These are phyloP conservation scores for Monochamus saltuarius DNA, from an alignment of 1,140 invertebrate species.

Conservation along the genomic window DNA sequence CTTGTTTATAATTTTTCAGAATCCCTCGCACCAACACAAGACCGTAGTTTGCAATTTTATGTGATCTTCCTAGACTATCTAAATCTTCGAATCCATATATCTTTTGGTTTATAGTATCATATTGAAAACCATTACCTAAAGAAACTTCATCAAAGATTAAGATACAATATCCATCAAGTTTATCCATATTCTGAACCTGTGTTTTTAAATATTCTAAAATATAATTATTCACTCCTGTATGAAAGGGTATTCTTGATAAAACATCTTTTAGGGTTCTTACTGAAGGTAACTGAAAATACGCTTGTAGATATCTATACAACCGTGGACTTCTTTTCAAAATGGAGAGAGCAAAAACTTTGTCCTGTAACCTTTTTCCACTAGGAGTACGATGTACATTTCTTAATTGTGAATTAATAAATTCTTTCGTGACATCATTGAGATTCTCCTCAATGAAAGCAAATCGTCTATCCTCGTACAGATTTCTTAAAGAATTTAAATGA, in stretches of 20 bases:
- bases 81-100: slow-evolving; percentile 44
- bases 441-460: slow-evolving; percentile 1
- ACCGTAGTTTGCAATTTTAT: slow-evolving; percentile 16
- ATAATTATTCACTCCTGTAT: slow-evolving; percentile 15
- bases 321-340: slow-evolving; percentile 24
- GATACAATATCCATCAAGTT: slow-evolving; percentile 7
- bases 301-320: slow-evolving; percentile 20
- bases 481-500: no score
- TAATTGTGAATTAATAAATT: slow-evolving; percentile 19
- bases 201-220: slow-evolving; percentile 7
- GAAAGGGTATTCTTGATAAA: slow-evolving; percentile 20
- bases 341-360: slow-evolving; percentile 28
- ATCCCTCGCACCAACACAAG: slow-evolving; percentile 19
- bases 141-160: slow-evolving; percentile 21
- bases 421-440: slow-evolving; percentile 12
- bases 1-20: slow-evolving; percentile 13
- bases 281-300: not conserved
- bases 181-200: slow-evolving; percentile 13
- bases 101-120: slow-evolving; percentile 36
- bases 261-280: slow-evolving; percentile 18
- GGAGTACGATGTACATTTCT: slow-evolving; percentile 8
- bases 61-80: slow-evolving; percentile 34
- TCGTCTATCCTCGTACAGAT: not conserved
- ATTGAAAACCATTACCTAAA: slow-evolving; percentile 12
- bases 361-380: slow-evolving; percentile 8